Evolutionary conservation across 2,113 vertebrate genomes (phyloP).

Genomic region (Callipepla squamata): DNA sequence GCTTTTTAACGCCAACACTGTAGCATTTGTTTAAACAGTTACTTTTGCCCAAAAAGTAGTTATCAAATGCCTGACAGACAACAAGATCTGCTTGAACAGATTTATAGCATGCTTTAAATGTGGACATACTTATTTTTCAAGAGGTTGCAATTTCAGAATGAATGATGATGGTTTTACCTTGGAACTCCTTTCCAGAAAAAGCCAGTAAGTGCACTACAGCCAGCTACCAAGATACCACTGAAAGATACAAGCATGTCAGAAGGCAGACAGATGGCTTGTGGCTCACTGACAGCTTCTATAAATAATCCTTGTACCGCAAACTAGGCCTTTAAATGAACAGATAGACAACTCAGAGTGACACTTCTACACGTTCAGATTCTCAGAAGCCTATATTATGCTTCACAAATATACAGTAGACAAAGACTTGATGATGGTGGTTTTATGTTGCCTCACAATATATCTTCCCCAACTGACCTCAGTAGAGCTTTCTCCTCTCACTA

Average conservation of each 20-base stretch:
- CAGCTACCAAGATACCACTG: background rate
- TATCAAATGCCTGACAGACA: background rate
- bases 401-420: background rate
- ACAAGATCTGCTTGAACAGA: background rate
- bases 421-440: background rate
- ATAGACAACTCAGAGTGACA: background rate
- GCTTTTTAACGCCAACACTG: background rate
- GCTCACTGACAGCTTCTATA: background rate
- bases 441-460: background rate
- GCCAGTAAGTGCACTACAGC: background rate
- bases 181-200: background rate
- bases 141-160: background rate
- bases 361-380: background rate
- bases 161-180: background rate
- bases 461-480: background rate
- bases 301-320: background rate
- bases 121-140: background rate
- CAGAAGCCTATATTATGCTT: background rate
- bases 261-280: background rate
- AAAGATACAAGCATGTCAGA: background rate
- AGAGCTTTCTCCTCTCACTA: background rate
- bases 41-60: background rate
- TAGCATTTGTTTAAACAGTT: background rate
- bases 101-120: background rate
- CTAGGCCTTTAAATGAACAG: background rate